phyloP scores from a whole-genome alignment of 2,113 vertebrate species.

The Nyctereutes procyonoides region DNA sequence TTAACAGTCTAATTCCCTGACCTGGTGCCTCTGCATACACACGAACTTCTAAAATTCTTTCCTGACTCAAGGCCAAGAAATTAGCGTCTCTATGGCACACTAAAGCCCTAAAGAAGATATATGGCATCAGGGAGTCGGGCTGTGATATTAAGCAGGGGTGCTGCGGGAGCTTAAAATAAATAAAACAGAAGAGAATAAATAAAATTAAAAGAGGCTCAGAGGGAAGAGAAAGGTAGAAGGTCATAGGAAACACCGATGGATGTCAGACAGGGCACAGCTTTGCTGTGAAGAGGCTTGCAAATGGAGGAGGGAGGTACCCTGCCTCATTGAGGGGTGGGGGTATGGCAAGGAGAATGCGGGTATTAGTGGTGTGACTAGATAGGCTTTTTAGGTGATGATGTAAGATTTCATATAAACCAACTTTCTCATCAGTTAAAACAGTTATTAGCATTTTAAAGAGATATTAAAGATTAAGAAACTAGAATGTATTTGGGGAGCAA shows the following conservation, averaged over 20 bases:
- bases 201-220: neutral
- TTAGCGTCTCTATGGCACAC: neutral
- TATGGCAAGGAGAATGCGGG: neutral
- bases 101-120: neutral
- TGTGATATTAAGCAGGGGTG: neutral
- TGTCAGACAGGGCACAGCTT: neutral
- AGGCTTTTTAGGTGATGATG: neutral
- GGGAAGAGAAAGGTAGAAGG: neutral
- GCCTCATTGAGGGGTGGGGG: no score
- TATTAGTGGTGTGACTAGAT: neutral
- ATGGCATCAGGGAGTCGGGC: neutral
- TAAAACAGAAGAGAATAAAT: neutral
- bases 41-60: neutral
- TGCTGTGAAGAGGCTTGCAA: neutral
- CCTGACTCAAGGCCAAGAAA: neutral
- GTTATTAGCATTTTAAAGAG: neutral
- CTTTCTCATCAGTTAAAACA: neutral
- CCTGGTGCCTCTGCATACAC: neutral
- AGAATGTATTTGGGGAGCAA: neutral
- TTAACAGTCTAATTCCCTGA: neutral
- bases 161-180: neutral
- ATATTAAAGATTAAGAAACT: neutral
- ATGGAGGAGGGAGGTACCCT: rapidly evolving
- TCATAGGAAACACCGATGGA: neutral
- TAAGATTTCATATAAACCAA: neutral